Base-by-base conservation (phyloP, 2,113 vertebrate species). In the Lagopus leucura region DNA sequence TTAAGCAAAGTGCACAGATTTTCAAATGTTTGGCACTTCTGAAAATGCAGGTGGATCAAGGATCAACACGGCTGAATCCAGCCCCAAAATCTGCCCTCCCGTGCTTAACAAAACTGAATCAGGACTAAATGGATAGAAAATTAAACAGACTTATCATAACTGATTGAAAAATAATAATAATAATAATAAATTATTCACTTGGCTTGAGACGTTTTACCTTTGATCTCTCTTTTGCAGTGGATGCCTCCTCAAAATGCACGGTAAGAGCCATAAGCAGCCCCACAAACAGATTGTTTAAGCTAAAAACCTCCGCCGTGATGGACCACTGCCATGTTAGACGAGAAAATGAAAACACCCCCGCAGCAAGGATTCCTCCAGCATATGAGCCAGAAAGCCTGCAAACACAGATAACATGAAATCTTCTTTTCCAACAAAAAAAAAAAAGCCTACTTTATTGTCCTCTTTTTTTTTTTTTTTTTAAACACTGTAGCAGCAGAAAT, bases 321-420 rank as follows among this genome's bases (percentile, higher is more conserved):
- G 99, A 99, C 99, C 99, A 99, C 97, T 99, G 99, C 99, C 99
- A 99, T 96, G 98, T 98, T 79, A 99, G 98, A 93, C 98, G 98
- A 93, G 99, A 99, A 92, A 99, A 98, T 25, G 99, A 98, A 95
- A 99, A 99, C 93, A 98, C 97, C 86, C 99, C 99, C 91, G 98
- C 98, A 94, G 99, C 98, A 97, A 99, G 98, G 85, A 98, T 98
- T 82, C 99, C 99, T 96, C 98, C 99, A 66, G 99, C 98, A 91
- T 96, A 98, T 10, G 98, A 98, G 96, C 98, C 98, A 91, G 98
- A 97, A 97, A 99, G 95, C 98, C 99, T 99, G 98, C 96, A 98
- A 98, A 98, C 82, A 98, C 95, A 98, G 98, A 98, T 98, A 98
- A 98, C 98, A 96, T 97, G 96, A 98, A 98, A 98, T 97, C 98